Base-by-base conservation (phyloP, 2,797 vertebrate species). In the Propithecus deckenii region DNA sequence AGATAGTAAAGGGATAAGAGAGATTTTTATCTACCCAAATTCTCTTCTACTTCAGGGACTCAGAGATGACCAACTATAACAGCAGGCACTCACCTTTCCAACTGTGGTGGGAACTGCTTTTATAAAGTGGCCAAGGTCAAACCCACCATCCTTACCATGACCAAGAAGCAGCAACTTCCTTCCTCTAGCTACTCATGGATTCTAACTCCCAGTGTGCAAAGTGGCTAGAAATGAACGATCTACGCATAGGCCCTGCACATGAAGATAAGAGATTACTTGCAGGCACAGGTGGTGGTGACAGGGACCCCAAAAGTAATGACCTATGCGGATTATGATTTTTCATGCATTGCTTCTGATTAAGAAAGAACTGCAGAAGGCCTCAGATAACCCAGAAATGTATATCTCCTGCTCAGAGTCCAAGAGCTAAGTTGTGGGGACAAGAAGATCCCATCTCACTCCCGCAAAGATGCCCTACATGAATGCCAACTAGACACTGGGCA, bases 391-490 rank as follows among this genome's bases (percentile, higher is more conserved):
- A 48, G 7, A 89, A 67, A 71, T 22, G 32, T 1, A 38, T 1
- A 57, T 84, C 59, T 94, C 38, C 69, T 88, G 59, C 76, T 90
- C 61, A 46, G 80, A 91, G 76, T 71, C 61, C 38, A 89, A 71
- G 74, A 91, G 35, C 74, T 84, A 75, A 63, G 13, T 38, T 41
- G 72, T 55, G 57, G 46, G 81, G 69, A 89, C 86, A 84, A 76
- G 61, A 91, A 85, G 94, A 95, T 69, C 72, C 28, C n/a, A 59
- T 76, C 88, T 72, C 46, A 38, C 30, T 88, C 84, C 76, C 84
- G 87, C 92, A 86, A 92, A 91, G 81, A 96, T 8, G 55, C 59
- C 35, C 7, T 20, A 30, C 3, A 6, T 15, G 22, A 48, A n/a
- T n/a, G 84, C 75, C 94, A 89, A 46, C 69, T 61, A 90, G 91